Evolutionary conservation across 1,140 invertebrate genomes (phyloP).

Genomic region (Venturia canescens): DNA sequence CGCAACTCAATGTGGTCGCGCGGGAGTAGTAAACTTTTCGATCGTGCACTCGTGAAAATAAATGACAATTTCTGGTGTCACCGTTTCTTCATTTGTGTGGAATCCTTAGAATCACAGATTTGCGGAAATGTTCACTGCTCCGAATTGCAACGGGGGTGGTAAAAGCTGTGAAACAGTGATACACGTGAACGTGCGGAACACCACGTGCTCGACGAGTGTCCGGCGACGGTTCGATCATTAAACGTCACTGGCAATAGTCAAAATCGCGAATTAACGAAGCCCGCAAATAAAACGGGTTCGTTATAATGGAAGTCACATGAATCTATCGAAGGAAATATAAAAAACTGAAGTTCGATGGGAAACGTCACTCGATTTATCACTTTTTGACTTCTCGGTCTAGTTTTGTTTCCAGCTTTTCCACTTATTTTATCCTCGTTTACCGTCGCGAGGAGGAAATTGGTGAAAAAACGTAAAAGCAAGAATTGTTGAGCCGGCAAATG

Average conservation of each 20-base stretch:
- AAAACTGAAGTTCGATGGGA: too few relatives aligned
- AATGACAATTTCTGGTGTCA: conserved; percentile 26
- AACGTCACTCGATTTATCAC: too few relatives aligned
- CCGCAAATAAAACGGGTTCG: too few relatives aligned
- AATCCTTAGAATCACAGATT: background rate
- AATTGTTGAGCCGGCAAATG: conserved; percentile 25
- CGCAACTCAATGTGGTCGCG: background rate
- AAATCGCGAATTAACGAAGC: too few relatives aligned
- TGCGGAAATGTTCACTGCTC: too few relatives aligned
- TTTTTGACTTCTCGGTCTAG: too few relatives aligned
- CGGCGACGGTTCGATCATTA: background rate
- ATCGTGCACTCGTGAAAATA: conserved; percentile 53
- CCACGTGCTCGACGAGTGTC: background rate
- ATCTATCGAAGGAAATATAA: too few relatives aligned
- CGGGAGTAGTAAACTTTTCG: conserved; percentile 35
- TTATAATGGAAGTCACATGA: too few relatives aligned
- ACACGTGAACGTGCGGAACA: background rate
- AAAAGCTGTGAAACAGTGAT: background rate
- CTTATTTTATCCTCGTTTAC: background rate
- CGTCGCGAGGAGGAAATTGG: background rate
- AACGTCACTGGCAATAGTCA: too few relatives aligned
- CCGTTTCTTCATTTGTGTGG: conserved; percentile 31
- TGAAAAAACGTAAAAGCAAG: background rate
- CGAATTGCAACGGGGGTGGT: background rate
- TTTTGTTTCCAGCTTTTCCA: too few relatives aligned